These are phyloP conservation scores for Mycteria americana DNA, from an alignment of 2,797 vertebrate genomes.

Conservation along the genomic window DNA sequence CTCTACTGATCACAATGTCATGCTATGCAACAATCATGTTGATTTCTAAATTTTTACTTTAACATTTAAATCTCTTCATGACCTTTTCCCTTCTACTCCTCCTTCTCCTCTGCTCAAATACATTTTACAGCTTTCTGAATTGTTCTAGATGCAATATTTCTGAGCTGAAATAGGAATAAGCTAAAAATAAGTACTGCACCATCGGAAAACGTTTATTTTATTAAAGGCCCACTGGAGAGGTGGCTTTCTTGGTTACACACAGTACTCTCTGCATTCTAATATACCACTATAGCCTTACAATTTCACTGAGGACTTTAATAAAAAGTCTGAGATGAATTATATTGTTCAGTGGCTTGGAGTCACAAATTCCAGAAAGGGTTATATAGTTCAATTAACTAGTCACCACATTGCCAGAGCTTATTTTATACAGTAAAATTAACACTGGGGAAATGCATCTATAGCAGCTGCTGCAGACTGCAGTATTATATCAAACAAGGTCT, in stretches of 20 bases:
- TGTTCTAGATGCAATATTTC: constrained; percentile 48
- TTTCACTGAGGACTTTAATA: constrained; percentile 39
- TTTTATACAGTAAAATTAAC: constrained; percentile 32
- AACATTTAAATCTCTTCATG: constrained; percentile 52
- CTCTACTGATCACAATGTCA: constrained; percentile 31
- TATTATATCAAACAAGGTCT: background rate
- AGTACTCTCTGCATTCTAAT: constrained; percentile 31
- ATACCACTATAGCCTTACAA: background rate
- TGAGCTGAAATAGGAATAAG: constrained; percentile 26
- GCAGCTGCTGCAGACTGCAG: background rate
- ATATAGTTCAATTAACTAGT: constrained; percentile 50
- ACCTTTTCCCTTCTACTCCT: constrained; percentile 51
- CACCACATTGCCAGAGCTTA: constrained; percentile 14
- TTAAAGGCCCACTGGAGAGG: constrained; percentile 52
- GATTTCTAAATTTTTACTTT: constrained; percentile 42
- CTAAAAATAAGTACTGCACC: constrained; percentile 34
- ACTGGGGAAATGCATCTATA: background rate
- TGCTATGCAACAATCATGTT: constrained; percentile 36
- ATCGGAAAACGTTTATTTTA: constrained; percentile 58
- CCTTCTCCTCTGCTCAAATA: constrained; percentile 14
- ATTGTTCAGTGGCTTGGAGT: constrained; percentile 43
- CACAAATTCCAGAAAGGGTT: constrained; percentile 55
- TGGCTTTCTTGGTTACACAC: constrained; percentile 29
- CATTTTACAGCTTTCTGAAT: constrained; percentile 39
- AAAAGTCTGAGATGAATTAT: constrained; percentile 47